Base-by-base conservation (phyloP, 1,140 invertebrate genomes). In the Scaptomyza graminum region DNA sequence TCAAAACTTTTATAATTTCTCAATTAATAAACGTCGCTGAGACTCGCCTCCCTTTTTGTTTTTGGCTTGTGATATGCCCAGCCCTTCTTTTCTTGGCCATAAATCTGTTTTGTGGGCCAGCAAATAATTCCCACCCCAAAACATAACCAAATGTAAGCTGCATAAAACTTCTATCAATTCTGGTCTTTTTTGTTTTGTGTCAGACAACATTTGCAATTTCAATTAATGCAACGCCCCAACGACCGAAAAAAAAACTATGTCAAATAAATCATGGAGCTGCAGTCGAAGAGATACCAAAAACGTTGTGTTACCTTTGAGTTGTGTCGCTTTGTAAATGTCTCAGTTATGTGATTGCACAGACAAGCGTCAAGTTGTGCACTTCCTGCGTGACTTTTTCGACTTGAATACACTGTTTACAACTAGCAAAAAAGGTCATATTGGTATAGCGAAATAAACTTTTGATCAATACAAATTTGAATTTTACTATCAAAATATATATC, bases 191-290 rank as follows among this genome's bases (percentile, higher is more conserved):
- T 56, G 1, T 31, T 16, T 12, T 57, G 13, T 73, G 57, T 25
- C 63, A 39, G 52, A 43, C 66, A 70, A 74, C 61, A 88, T 88
- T 88, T 89, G 83, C 83, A 88, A 88, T 88, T 88, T 88, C 84
- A 88, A 88, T 88, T 88, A 88, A 81, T 88, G 79, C 84, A 88
- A 83, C 83, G 79, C 79, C 83, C 76, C 68, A 52, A 70, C n/a
- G 54, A 68, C 44, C 41, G 22, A 64, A 43, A 28, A 64, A 43
- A 37, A 57, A 88, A 88, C 65, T 88, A 74, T 88, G 79, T 88
- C 84, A 88, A 75, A 88, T 88, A 88, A 88, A 88, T 88, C 83
- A 88, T 77, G 70, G 51, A 62, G 66, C 61, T 63, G 55, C 51
- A 22, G 41, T 13, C 22, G 1, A 22, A 25, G 11, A 31, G 37